Base-by-base conservation (phyloP, 2,113 vertebrate genomes). In the Hemibagrus wyckioides region DNA sequence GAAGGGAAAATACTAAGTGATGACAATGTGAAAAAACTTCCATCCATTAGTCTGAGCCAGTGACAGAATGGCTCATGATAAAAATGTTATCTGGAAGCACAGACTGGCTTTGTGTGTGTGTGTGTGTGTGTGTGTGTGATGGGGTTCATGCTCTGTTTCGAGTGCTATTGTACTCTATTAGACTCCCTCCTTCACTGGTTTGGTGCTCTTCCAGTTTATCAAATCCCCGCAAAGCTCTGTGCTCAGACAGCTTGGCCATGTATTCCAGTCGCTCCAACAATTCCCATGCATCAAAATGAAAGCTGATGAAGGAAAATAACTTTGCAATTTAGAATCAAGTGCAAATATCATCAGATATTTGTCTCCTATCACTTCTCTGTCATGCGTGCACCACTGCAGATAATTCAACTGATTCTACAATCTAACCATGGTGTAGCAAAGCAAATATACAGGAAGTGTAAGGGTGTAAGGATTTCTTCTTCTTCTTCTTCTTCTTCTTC, bases 1-100 rank as follows among this genome's bases (percentile, higher is more conserved):
- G n/a, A 67, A 76, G 25, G 25, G 44, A 33, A 61, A 71, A 52
- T 65, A 41, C 2, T 48, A 75, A 25, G 13, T 5, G 61, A 52
- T 82, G 82, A 83, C 52, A 41, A 28, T 73, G 25, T 77, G 19
- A 87, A 87, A 86, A 56, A 89, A 83, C 41, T 50, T 83, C 82
- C 25, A 69, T 86, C 30, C 76, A 25, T 61, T 73, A 57, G 54
- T 84, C 48, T 83, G 73, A 41, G 88, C 63, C 41, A 67, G 77
- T 82, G 84, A 90, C 88, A 85, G 75, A 82, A 73, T 80, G 39
- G 69, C 1, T 75, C 25, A 77, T 4, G 57, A 56, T 83, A 81
- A 75, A 84, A 88, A 80, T 65, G 75, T 88, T 88, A 90, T 90
- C 90, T 89, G 83, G 84, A 80, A 81, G 52, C 83, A 85, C 88